phyloP scores from a whole-genome alignment of 2,888 invertebrate genomes.

The Prosapia bicincta region DNA sequence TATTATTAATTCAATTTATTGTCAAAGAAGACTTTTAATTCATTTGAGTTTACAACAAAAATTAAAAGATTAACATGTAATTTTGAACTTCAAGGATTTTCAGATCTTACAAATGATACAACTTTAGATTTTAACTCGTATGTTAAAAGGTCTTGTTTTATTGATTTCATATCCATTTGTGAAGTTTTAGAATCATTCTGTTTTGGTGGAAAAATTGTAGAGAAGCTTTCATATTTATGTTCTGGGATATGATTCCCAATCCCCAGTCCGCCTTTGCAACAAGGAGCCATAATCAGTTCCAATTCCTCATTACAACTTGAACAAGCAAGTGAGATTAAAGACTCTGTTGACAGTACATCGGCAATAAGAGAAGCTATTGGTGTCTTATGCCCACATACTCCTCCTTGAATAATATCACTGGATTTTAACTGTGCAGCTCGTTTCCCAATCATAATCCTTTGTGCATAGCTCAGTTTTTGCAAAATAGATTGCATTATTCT shows the following conservation, averaged over 20 bases:
- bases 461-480: conserved; percentile 12
- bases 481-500: conserved; percentile 6
- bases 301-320: conserved; percentile 14
- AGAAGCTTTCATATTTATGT: background rate
- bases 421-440: conserved; percentile 13
- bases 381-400: background rate
- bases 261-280: conserved; percentile 14
- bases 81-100: background rate
- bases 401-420: background rate
- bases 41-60: too few species aligned
- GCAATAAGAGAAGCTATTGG: background rate
- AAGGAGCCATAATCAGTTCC: conserved; percentile 14
- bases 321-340: conserved; percentile 18
- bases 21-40: too few species aligned
- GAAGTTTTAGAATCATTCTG: background rate
- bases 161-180: background rate
- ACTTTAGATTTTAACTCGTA: background rate
- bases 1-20: too few species aligned
- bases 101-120: background rate
- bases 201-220: background rate
- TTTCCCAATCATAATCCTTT: conserved; percentile 21
- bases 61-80: too few species aligned
- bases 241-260: background rate
- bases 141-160: background rate
- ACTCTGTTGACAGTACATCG: conserved; percentile 14